Conservation (phyloP, 2,797 vertebrate species). For the Cirrhinus mrigala region DNA sequence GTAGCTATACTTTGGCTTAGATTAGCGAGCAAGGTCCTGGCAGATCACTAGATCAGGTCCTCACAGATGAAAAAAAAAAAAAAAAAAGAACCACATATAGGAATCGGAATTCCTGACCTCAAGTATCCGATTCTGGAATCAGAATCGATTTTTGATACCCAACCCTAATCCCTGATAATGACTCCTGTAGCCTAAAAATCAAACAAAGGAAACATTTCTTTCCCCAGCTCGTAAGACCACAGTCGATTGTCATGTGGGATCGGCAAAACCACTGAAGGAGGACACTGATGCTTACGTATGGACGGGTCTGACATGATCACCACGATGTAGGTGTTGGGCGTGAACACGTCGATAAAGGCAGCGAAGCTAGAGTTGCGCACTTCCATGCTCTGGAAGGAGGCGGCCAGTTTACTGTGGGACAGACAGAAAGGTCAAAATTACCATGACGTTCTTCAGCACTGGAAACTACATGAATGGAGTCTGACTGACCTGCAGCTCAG, state of each 20-base stretch:
- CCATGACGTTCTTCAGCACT: not conserved
- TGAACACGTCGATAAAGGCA: conserved; percentile 99
- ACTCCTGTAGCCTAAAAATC: not conserved
- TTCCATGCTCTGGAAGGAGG: conserved; percentile 99
- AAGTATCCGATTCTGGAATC: too few species aligned
- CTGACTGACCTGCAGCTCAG: conserved; percentile 94
- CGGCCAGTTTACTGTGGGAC: conserved; percentile 90
- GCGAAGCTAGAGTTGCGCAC: conserved; percentile 99
- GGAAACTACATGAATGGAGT: not conserved
- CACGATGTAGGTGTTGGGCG: conserved; percentile 99
- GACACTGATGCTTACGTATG: conserved; percentile 87
- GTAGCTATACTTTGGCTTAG: too few species aligned
- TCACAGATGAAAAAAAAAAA: too few species aligned
- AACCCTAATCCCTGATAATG: too few species aligned
- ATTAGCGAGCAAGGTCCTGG: too few species aligned
- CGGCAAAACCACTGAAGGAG: not conserved
- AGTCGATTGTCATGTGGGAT: not conserved
- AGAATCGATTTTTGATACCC: too few species aligned
- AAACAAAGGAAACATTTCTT: not conserved
- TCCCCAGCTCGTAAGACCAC: not conserved
- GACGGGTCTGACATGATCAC: conserved; percentile 99
- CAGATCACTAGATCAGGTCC: too few species aligned
- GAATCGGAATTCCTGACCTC: too few species aligned
- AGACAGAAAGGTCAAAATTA: not conserved
- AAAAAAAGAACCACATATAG: too few species aligned